Conservation (phyloP, 2,888 invertebrate genomes). For the Synergus gifuensis region DNA sequence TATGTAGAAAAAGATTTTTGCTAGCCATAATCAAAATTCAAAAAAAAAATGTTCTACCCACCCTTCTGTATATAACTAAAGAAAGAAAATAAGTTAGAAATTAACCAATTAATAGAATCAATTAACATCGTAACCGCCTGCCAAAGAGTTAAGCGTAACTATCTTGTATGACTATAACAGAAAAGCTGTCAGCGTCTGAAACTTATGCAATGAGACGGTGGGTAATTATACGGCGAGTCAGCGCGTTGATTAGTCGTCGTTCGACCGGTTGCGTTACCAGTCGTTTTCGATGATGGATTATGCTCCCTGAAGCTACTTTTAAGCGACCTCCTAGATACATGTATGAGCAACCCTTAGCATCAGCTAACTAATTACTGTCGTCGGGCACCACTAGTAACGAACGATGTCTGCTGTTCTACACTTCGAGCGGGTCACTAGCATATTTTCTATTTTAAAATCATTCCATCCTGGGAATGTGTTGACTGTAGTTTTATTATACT, state of each 20-base stretch:
- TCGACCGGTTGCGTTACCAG: slow-evolving; percentile 64
- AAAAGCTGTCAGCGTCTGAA: slow-evolving; percentile 42
- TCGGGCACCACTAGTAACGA: slow-evolving; percentile 50
- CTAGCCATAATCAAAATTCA: too few species aligned
- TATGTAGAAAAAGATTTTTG: too few species aligned
- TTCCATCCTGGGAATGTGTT: not conserved
- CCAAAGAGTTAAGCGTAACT: not conserved
- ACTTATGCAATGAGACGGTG: slow-evolving; percentile 48
- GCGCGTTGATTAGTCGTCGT: slow-evolving; percentile 67
- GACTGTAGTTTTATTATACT: not conserved
- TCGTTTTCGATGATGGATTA: slow-evolving; percentile 74
- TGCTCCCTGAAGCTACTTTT: slow-evolving; percentile 68
- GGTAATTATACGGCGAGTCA: slow-evolving; percentile 68
- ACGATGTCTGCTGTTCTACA: slow-evolving; percentile 50
- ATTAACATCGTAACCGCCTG: not conserved
- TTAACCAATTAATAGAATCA: not conserved
- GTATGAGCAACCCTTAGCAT: slow-evolving; percentile 48
- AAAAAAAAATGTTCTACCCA: too few species aligned
- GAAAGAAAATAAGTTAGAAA: not conserved
- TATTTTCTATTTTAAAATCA: not conserved
- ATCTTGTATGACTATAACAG: not conserved
- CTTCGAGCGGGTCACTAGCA: not conserved
- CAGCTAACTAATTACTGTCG: slow-evolving; percentile 55
- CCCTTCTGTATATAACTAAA: not conserved
- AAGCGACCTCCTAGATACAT: slow-evolving; percentile 60